A percentile compares a stretch with the other conserved stretches of the same genome.
phyloP scores from a whole-genome alignment of 2,797 vertebrate genomes.

The Manis javanica region DNA sequence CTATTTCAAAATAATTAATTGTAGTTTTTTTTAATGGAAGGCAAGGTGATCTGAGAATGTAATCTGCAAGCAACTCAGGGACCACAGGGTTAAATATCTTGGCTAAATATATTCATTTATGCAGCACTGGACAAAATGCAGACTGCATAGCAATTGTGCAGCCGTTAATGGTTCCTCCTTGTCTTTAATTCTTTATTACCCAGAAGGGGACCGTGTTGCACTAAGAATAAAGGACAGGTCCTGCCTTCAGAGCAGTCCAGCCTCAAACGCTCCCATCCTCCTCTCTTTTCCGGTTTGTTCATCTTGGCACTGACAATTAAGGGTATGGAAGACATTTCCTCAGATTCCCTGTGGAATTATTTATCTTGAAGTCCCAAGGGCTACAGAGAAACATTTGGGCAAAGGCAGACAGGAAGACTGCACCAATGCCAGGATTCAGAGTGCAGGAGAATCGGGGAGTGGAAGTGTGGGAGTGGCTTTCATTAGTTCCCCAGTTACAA shows the following conservation, averaged over 20 bases:
- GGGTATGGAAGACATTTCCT: slow-evolving; percentile 64
- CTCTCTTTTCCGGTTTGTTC: background rate
- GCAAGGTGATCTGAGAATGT: background rate
- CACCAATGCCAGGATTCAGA: slow-evolving; percentile 33
- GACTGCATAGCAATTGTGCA: background rate
- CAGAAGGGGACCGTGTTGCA: background rate
- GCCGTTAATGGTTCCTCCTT: background rate
- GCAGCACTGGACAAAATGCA: background rate
- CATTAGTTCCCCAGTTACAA: slow-evolving; percentile 52
- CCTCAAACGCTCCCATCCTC: background rate
- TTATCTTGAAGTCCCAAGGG: slow-evolving; percentile 63
- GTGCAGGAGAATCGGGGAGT: slow-evolving; percentile 38
- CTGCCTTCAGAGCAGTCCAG: background rate
- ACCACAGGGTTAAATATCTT: background rate
- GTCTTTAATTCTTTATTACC: background rate
- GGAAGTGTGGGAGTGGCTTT: slow-evolving; percentile 51
- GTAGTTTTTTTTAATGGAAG: background rate
- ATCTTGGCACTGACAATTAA: slow-evolving; percentile 40
- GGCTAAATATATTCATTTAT: background rate
- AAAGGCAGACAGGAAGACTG: slow-evolving; percentile 51
- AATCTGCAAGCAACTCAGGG: background rate
- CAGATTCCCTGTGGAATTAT: slow-evolving; percentile 20
- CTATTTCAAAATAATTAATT: slow-evolving; percentile 42
- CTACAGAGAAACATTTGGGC: slow-evolving; percentile 33
- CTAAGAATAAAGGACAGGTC: background rate